Evolutionary conservation across 2,797 vertebrate species (phyloP).

Genomic region (Argentina silus): DNA sequence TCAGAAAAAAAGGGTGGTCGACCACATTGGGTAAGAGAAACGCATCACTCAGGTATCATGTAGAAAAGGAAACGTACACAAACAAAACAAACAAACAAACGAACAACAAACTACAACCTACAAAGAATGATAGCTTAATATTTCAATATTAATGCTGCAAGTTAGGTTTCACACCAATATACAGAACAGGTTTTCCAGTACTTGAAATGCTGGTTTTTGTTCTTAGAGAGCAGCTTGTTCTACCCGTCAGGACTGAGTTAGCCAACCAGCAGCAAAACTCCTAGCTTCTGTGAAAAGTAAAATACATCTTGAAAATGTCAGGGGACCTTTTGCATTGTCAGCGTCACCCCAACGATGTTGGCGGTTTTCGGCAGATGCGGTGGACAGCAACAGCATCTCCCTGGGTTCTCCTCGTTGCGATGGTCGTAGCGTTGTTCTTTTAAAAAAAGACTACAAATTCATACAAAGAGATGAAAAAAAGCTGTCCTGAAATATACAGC

Average conservation of each 20-base stretch:
- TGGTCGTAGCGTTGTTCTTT: constrained; percentile 20
- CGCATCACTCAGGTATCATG: constrained; percentile 24
- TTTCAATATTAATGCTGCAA: constrained; percentile 52
- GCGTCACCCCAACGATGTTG: constrained; percentile 22
- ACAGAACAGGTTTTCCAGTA: constrained; percentile 49
- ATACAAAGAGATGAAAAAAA: constrained; percentile 69
- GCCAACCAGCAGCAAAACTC: constrained; percentile 86
- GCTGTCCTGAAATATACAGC: constrained; percentile 75
- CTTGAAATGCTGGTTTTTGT: constrained; percentile 56
- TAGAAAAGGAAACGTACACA: constrained; percentile 31
- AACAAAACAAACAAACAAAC: constrained; percentile 31
- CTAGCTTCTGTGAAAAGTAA: constrained; percentile 39
- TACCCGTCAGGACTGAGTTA: constrained; percentile 68
- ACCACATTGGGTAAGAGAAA: constrained; percentile 25
- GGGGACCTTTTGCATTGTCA: constrained; percentile 38
- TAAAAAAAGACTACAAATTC: constrained; percentile 64
- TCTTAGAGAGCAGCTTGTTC: constrained; percentile 49
- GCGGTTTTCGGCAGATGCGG: background rate
- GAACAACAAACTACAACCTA: too few species aligned
- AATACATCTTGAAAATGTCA: constrained; percentile 29
- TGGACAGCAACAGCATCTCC: background rate
- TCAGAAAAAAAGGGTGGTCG: constrained; percentile 16
- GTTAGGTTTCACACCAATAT: constrained; percentile 44
- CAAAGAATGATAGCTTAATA: constrained; percentile 51
- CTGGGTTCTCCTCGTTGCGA: constrained; percentile 3